These are phyloP conservation scores for Ateles fusciceps DNA, from an alignment of 2,797 vertebrate species.

Conservation along the genomic window DNA sequence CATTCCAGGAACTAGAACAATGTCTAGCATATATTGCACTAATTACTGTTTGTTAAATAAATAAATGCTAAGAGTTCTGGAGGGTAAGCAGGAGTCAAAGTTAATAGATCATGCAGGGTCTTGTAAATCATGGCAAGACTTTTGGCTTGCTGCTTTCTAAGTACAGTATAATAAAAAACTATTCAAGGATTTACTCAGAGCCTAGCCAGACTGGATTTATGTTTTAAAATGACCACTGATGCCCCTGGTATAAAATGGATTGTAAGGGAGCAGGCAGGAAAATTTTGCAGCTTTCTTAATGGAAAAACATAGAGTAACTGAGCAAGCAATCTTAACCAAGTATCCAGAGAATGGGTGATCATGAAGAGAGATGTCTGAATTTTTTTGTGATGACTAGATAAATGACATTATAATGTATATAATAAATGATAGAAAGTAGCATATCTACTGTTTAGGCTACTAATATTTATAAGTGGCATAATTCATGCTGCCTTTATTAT, in stretches of 20 bases:
- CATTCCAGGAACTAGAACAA: background rate
- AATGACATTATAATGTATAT: background rate
- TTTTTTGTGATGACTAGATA: background rate
- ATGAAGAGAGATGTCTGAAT: background rate
- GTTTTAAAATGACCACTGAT: background rate
- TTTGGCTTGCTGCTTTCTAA: background rate
- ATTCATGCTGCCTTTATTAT: conserved; percentile 7
- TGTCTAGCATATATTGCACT: background rate
- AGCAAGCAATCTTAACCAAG: background rate
- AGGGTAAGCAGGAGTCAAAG: background rate
- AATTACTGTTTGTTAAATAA: background rate
- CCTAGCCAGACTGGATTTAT: background rate
- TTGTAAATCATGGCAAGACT: background rate
- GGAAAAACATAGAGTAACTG: background rate
- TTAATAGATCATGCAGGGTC: background rate
- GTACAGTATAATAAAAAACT: background rate
- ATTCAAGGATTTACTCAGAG: background rate
- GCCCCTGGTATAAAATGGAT: background rate
- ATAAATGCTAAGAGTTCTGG: background rate
- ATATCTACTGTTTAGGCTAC: background rate
- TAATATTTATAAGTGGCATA: background rate
- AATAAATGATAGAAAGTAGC: background rate
- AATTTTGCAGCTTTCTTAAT: background rate
- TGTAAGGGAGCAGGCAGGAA: background rate
- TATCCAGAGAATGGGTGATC: background rate